A percentile compares a stretch with the other conserved stretches of the same genome.
These are phyloP conservation scores for Stegana nigrithorax DNA, from an alignment of 2,888 invertebrate species.

Conservation along the genomic window DNA sequence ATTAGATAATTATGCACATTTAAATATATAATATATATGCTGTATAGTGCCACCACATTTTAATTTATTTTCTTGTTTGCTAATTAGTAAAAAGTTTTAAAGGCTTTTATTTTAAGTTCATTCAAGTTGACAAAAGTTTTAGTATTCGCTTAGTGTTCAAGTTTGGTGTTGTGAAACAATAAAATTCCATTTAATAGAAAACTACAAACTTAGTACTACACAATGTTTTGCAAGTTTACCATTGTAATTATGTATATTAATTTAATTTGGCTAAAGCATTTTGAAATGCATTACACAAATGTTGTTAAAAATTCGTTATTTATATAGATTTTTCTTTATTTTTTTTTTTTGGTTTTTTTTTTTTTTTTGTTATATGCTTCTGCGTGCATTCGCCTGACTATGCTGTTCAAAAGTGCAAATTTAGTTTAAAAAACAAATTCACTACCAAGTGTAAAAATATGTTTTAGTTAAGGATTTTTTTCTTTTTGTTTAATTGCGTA, in stretches of 20 bases:
- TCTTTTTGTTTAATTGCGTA: background rate
- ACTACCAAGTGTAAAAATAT: conserved; percentile 25
- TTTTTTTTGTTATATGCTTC: too few species aligned
- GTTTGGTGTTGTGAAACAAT: conserved; percentile 1
- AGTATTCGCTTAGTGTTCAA: conserved; percentile 30
- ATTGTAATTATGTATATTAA: background rate
- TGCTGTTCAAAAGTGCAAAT: conserved; percentile 13
- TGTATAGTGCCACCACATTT: conserved; percentile 41
- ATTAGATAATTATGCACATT: conserved; percentile 8
- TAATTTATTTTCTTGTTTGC: conserved; percentile 37
- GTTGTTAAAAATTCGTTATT: background rate
- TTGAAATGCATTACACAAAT: background rate
- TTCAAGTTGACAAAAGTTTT: conserved; percentile 55
- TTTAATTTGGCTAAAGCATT: conserved; percentile 14
- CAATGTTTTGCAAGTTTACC: background rate
- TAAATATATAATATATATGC: conserved; percentile 35
- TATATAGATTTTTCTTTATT: background rate
- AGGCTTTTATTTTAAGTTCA: conserved; percentile 63
- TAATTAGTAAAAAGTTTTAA: conserved; percentile 58
- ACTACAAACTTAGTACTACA: conserved; percentile 4
- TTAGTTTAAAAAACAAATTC: conserved; percentile 5
- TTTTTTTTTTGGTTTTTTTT: background rate
- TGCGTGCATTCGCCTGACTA: too few species aligned
- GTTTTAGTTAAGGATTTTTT: conserved; percentile 15
- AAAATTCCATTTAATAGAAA: background rate